Percentiles rank a stretch among this genome's conserved stretches.
These are phyloP conservation scores for Choloepus didactylus DNA, from an alignment of 2,797 vertebrate genomes.

Conservation along the genomic window DNA sequence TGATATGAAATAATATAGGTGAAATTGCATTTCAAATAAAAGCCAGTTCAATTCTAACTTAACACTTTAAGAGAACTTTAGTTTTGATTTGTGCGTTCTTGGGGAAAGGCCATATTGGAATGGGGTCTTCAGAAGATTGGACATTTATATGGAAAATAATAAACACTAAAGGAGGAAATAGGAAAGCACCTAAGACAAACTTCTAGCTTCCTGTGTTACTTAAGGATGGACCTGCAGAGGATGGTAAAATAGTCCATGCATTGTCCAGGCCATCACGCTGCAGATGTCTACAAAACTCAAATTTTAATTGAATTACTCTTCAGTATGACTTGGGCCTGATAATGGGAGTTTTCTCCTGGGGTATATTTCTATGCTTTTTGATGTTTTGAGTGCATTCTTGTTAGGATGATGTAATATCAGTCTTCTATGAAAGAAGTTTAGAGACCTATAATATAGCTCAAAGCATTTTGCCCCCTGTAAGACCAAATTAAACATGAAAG, in stretches of 20 bases:
- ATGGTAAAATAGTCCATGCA: background rate
- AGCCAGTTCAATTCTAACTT: background rate
- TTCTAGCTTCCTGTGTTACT: background rate
- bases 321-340: constrained; percentile 13
- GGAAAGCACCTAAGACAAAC: background rate
- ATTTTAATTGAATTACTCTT: constrained; percentile 65
- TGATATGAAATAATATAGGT: background rate
- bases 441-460: constrained; percentile 64
- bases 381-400: constrained; percentile 55
- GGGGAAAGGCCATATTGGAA: background rate
- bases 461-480: constrained; percentile 70
- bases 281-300: constrained; percentile 39
- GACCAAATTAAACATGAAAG: constrained; percentile 80
- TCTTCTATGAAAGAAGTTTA: constrained; percentile 73
- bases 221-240: background rate
- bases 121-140: background rate
- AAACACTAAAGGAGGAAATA: background rate
- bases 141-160: background rate
- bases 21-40: background rate
- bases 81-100: background rate
- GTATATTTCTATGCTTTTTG: constrained; percentile 61
- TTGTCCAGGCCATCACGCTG: background rate
- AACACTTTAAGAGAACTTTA: background rate
- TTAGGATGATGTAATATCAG: constrained; percentile 69
- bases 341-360: constrained; percentile 55